Evolutionary conservation across 2,888 invertebrate species (phyloP), one percentile per base, ranked within the genome.

Genomic region (Ceraclea dissimilis): DNA sequence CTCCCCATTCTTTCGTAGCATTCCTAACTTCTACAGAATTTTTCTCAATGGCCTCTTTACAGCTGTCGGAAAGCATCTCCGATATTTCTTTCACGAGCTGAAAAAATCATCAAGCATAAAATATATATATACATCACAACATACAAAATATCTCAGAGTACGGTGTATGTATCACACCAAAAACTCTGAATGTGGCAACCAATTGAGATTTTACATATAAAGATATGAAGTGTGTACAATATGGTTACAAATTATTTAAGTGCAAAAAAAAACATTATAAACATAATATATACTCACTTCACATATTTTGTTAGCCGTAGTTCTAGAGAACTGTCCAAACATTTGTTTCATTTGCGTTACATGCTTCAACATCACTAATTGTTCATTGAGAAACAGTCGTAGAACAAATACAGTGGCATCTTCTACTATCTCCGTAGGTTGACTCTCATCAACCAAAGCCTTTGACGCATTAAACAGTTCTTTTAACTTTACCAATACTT

Each of bases 351-450:
- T 67, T 52, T 80, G 71, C 2, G 76, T 71, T 2, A 78, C 67
- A 66, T 83, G 82, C 62, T 80, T 80, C 39, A 79, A 71, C 67
- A 80, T 77, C 8, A 86, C 74, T 52, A 79, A 71, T 51, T 77
- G 78, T 55, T 81, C 78, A 51, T 82, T 78, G 1, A 86, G 69
- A 64, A 88, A 81, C 66, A 85, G 70, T 63, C 79, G 73, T 2
- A 88, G 70, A 0, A 82, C 70, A 64, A 80, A 78, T 0, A 86
- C 71, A 0, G 82, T 69, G 1, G 85, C 79, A 68, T 85, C 85
- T 64, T 86, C 82, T 8, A 83, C 72, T 6, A 84, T 70, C 58
- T 81, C 78, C 60, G 77, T 70, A 33, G 79, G 64, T 62, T 81
- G 80, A 46, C 84, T 86, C 19, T 65, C 69, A 65, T 71, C 81